phyloP scores from a whole-genome alignment of 1,140 invertebrate species.

The Chrysoperla carnea region DNA sequence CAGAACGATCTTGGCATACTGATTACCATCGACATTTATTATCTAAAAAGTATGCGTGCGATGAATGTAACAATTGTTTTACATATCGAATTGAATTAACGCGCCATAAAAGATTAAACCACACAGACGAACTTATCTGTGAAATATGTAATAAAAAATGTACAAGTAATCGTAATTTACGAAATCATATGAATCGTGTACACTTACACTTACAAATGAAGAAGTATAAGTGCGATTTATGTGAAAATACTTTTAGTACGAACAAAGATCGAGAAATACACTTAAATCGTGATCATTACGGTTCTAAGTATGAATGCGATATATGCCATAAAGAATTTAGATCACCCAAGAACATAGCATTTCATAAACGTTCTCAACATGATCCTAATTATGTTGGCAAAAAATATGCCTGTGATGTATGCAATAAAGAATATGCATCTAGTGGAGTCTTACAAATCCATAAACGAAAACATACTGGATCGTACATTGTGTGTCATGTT shows the following conservation, averaged over 20 bases:
- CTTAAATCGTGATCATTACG: background rate
- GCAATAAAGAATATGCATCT: constrained; percentile 1
- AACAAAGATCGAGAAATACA: background rate
- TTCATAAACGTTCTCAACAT: background rate
- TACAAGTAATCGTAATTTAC: background rate
- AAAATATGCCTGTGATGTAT: background rate
- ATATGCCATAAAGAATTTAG: constrained; percentile 20
- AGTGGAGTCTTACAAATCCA: constrained; percentile 21
- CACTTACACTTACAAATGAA: background rate
- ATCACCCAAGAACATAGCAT: background rate
- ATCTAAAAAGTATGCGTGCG: too few species aligned
- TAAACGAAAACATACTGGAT: constrained; percentile 40
- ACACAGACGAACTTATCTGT: background rate
- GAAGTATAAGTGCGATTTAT: background rate
- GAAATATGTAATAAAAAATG: background rate
- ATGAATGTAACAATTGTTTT: too few species aligned
- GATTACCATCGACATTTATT: too few species aligned
- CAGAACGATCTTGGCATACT: too few species aligned
- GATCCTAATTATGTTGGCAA: background rate
- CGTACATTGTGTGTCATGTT: constrained; percentile 38
- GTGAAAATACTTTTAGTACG: background rate
- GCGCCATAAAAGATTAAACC: background rate
- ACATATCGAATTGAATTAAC: too few species aligned
- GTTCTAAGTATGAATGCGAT: background rate
- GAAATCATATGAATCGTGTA: background rate